Evolutionary conservation across 2,888 invertebrate genomes (phyloP), one percentile per base, ranked within the genome.

Genomic region (Hyalella azteca): DNA sequence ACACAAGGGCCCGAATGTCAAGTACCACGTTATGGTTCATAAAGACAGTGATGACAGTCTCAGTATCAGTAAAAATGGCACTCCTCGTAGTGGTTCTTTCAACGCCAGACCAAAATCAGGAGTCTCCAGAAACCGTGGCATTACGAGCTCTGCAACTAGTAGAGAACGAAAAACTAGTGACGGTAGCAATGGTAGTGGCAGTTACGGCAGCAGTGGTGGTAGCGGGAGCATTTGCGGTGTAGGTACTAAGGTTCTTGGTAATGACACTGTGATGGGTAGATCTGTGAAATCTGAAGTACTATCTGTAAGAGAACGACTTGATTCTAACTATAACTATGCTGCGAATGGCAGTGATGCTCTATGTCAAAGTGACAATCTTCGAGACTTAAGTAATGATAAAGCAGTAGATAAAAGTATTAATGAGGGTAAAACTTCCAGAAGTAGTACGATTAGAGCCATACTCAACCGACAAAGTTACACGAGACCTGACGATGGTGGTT

Each of bases 1-100:
- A 1, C 84, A 84, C 75, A 78, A 77, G 4, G 84, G 84, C 0
- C 84, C 84, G 15, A 84, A 84, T 59, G 78, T 84, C 29, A 84
- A 84, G 41, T 84, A 84, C 36, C 81, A 84, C 66, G 82, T 84
- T 0, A 80, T 84, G 45, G 81, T 84, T 3, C 79, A 82, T 40
- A 66, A 81, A 32, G 84, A 84, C 13, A 73, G 26, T 22, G 66
- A 66, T 19, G 66, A 66, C 5, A 66, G 66, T 19, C 29, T 66
- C 5, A n/a, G 36, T 36, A 5, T 36, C 39, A 66, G 66, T 19
- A 66, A 66, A 36, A 36, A n/a, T 66, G 36, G 36, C 36, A 66
- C 66, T 15, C 66, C 66, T 0, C 32, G 66, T 4, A 66, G 66
- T 36, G 66, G 66, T 7, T 66, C 66, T 36, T 66, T 66, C 39